A percentile compares a stretch with the other conserved stretches of the same genome.
These are phyloP conservation scores for Anadara kagoshimensis DNA, from an alignment of 1,140 invertebrate species.

Conservation along the genomic window DNA sequence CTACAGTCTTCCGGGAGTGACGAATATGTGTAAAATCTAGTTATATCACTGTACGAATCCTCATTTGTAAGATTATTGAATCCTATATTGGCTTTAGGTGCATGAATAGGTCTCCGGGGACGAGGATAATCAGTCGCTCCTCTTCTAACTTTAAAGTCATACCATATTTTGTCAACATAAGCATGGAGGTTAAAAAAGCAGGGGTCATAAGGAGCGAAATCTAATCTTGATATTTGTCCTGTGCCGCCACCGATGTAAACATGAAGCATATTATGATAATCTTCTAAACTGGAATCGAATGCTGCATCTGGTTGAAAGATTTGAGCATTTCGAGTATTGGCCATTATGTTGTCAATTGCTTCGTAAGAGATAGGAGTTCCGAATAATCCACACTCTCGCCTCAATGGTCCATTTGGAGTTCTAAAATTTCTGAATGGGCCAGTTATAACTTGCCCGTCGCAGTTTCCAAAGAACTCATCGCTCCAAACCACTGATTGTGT, in stretches of 20 bases:
- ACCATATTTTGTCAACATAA: slow-evolving; percentile 71
- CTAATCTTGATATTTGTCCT: slow-evolving; percentile 48
- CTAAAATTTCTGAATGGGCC: slow-evolving; percentile 65
- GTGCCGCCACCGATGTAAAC: slow-evolving; percentile 55
- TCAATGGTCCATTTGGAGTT: slow-evolving; percentile 38
- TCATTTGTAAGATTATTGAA: slow-evolving; percentile 44
- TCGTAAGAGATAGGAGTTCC: slow-evolving; percentile 32
- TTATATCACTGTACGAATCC: slow-evolving; percentile 45
- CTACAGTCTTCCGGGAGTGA: slow-evolving; percentile 46
- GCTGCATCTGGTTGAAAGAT: slow-evolving; percentile 10
- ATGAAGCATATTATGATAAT: slow-evolving; percentile 58
- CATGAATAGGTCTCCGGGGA: background rate
- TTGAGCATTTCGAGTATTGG: slow-evolving; percentile 22
- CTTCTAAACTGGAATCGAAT: slow-evolving; percentile 17
- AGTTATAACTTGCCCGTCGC: slow-evolving; percentile 67
- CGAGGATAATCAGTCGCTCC: slow-evolving; percentile 39
- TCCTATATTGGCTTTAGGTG: slow-evolving; percentile 20
- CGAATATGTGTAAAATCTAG: slow-evolving; percentile 47
- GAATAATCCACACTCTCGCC: slow-evolving; percentile 19
- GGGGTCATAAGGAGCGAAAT: slow-evolving; percentile 68
- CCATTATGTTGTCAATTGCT: slow-evolving; percentile 33
- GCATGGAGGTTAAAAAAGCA: slow-evolving; percentile 73
- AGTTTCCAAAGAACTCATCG: slow-evolving; percentile 68
- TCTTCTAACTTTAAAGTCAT: slow-evolving; percentile 53
- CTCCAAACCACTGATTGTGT: slow-evolving; percentile 68